Evolutionary conservation across 1,140 invertebrate species (phyloP).

Genomic region (Hormaphis cornu): DNA sequence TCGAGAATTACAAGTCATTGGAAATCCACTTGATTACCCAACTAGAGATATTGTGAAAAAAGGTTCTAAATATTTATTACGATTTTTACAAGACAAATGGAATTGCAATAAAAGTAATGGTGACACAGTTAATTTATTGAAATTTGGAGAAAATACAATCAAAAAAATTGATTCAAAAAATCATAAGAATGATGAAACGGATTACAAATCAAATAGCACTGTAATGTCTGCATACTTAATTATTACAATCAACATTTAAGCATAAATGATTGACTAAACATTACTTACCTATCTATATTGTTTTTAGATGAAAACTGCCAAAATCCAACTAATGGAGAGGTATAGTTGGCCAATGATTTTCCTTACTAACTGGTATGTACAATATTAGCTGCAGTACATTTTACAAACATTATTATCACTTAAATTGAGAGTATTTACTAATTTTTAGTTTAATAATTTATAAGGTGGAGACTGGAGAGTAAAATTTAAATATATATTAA

Average conservation of each 20-base stretch:
- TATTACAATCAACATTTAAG: background rate
- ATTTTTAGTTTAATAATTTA: no score
- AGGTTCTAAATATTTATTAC: slow-evolving; percentile 23
- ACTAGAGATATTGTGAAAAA: slow-evolving; percentile 6
- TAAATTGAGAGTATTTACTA: no score
- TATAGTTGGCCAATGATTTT: slow-evolving; percentile 27
- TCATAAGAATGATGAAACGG: background rate
- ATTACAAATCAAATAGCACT: background rate
- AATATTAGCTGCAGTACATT: background rate
- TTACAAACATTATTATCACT: no score
- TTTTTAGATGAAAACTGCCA: background rate
- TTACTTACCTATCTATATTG: no score
- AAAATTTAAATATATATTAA: no score
- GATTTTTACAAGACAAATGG: slow-evolving; percentile 12
- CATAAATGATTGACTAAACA: background rate
- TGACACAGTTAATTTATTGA: background rate
- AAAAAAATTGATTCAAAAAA: background rate
- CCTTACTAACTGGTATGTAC: slow-evolving; percentile 3
- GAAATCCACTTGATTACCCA: slow-evolving; percentile 5
- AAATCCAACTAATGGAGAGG: slow-evolving; percentile 10
- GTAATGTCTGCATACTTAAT: no score
- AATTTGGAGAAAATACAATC: background rate
- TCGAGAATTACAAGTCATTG: slow-evolving; percentile 7
- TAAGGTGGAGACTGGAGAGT: no score
- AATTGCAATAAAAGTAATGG: background rate